A percentile compares a stretch with the other conserved stretches of the same genome.
Conservation (phyloP, 1,140 invertebrate species). For the Drosophila pruinosa region DNA sequence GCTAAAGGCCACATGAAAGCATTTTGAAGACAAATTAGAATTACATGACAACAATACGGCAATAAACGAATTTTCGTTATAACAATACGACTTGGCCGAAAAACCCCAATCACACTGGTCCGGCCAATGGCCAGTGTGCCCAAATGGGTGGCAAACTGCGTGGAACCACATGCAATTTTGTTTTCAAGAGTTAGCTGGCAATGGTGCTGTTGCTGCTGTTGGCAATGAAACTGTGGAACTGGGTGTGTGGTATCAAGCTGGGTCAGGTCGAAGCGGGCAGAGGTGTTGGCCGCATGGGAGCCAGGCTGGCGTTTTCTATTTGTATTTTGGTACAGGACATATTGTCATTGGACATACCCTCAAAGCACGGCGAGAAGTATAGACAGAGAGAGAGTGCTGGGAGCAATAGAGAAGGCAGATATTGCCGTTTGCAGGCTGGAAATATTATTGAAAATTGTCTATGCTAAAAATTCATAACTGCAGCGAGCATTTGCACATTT, state of each 20-base stretch:
- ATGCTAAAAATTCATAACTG: slow-evolving; percentile 61
- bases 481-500: slow-evolving; percentile 18
- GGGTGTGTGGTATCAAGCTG: background rate
- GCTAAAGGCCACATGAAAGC: background rate
- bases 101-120: slow-evolving; percentile 8
- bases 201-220: background rate
- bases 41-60: slow-evolving; percentile 57
- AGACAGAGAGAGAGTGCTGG: background rate
- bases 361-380: too few species aligned
- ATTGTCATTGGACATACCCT: slow-evolving; percentile 59
- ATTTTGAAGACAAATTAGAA: slow-evolving; percentile 61
- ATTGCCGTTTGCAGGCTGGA: slow-evolving; percentile 13
- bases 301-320: slow-evolving; percentile 44
- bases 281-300: slow-evolving; percentile 54
- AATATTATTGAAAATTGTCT: slow-evolving; percentile 62
- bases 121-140: background rate
- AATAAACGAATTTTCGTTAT: slow-evolving; percentile 69
- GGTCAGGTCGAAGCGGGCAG: slow-evolving; percentile 1
- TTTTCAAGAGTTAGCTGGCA: background rate
- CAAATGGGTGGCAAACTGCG: slow-evolving; percentile 40
- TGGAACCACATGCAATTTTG: slow-evolving; percentile 69
- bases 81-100: slow-evolving; percentile 44
- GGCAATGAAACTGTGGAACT: slow-evolving; percentile 4
- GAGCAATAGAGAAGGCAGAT: background rate
- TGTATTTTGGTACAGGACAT: slow-evolving; percentile 70